Conservation (phyloP, 2,113 vertebrate species). For the Butorides virescens region DNA sequence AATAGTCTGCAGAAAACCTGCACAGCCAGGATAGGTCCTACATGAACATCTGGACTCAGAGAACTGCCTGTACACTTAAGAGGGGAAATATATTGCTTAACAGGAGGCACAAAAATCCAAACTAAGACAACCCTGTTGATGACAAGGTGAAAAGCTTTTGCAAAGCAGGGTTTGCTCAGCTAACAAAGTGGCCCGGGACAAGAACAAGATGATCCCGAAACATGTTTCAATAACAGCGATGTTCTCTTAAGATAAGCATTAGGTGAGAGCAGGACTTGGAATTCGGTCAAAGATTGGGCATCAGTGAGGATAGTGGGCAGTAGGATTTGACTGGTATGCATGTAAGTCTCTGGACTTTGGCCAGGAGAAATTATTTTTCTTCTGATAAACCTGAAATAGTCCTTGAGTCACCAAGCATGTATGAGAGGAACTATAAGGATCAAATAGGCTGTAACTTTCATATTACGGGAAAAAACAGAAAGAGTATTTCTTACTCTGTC, state of each 20-base stretch:
- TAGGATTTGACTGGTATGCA: not conserved
- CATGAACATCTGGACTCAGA: fast-evolving
- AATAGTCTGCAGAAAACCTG: not conserved
- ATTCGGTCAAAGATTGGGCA: not conserved
- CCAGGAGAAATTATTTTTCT: not conserved
- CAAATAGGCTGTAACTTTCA: not conserved
- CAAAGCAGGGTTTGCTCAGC: not conserved
- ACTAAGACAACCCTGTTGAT: not conserved
- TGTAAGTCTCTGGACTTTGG: not conserved
- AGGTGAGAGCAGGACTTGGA: not conserved
- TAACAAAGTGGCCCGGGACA: not conserved
- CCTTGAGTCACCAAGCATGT: not conserved
- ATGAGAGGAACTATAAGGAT: not conserved
- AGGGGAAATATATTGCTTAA: not conserved
- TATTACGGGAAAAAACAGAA: not conserved
- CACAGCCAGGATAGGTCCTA: not conserved
- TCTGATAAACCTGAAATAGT: not conserved
- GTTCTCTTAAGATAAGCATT: not conserved
- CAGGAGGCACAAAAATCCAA: not conserved
- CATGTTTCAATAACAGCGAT: not conserved
- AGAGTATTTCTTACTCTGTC: not conserved
- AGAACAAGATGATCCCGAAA: not conserved
- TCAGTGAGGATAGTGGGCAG: not conserved
- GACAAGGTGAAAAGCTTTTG: not conserved
- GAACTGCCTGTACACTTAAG: not conserved